These are phyloP conservation scores for Eupsilia transversa DNA, from an alignment of 2,888 invertebrate species.

Conservation along the genomic window DNA sequence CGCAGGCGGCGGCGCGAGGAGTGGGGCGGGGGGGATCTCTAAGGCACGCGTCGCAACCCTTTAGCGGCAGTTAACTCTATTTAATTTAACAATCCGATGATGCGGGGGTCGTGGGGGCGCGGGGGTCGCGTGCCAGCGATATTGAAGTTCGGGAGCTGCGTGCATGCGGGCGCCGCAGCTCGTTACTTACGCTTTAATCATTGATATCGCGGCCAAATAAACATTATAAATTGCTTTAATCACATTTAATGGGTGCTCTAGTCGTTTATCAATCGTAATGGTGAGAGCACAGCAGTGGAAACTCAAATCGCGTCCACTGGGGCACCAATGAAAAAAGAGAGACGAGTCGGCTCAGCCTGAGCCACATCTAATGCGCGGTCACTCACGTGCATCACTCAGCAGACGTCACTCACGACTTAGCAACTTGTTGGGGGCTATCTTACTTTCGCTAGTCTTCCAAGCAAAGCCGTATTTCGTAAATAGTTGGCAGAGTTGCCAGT, in stretches of 20 bases:
- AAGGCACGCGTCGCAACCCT: constrained; percentile 77
- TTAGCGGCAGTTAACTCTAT: constrained; percentile 80
- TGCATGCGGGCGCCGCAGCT: constrained; percentile 68
- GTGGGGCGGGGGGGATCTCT: constrained; percentile 52
- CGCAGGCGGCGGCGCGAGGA: constrained; percentile 64
- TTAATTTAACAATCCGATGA: constrained; percentile 74
- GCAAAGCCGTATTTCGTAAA: not conserved
- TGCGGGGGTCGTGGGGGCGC: constrained; percentile 62
- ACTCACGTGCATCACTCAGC: not conserved
- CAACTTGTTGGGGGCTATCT: too few relatives aligned
- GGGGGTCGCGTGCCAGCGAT: constrained; percentile 68
- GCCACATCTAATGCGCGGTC: too few relatives aligned
- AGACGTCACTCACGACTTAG: not conserved
- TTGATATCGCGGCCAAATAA: constrained; percentile 77
- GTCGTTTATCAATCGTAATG: constrained; percentile 54
- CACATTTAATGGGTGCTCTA: constrained; percentile 74
- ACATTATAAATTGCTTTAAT: constrained; percentile 85
- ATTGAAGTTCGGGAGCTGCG: constrained; percentile 35
- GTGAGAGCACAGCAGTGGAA: constrained; percentile 16
- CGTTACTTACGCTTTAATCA: constrained; percentile 65
- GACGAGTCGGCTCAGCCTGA: not conserved
- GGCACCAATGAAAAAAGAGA: not conserved
- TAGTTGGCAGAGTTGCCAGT: not conserved
- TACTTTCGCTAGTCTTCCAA: not conserved
- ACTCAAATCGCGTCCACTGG: not conserved